A percentile compares a stretch with the other conserved stretches of the same genome.
Conservation (phyloP, 2,113 vertebrate genomes). For the Elachura formosa region DNA sequence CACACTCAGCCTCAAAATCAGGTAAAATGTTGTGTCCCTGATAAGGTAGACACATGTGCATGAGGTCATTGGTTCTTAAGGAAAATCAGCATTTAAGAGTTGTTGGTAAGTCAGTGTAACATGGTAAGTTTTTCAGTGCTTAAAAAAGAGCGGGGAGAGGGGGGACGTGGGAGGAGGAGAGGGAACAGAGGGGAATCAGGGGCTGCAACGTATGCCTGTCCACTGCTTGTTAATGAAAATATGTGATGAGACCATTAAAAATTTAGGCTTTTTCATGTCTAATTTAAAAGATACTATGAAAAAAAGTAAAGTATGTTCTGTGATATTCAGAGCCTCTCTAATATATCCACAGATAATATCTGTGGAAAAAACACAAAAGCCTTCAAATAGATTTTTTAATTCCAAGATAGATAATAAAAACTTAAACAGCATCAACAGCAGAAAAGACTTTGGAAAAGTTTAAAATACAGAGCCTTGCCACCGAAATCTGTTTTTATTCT, state of each 20-base stretch:
- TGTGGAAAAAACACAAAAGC: neutral
- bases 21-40: neutral
- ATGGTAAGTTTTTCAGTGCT: neutral
- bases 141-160: fast-evolving
- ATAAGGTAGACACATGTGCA: neutral
- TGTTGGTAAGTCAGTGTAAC: neutral
- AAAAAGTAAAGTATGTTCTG: neutral
- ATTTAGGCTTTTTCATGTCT: neutral
- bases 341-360: neutral
- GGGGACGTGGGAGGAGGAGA: fast-evolving
- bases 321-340: neutral
- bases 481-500: neutral
- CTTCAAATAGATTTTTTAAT: neutral
- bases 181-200: fast-evolving
- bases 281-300: neutral
- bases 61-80: neutral
- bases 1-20: neutral
- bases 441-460: neutral
- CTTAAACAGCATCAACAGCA: neutral
- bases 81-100: neutral
- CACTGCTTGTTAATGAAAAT: neutral
- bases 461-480: neutral
- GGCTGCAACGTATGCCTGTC: neutral
- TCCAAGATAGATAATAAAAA: neutral
- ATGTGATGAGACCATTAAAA: neutral